Conservation (phyloP, 2,113 vertebrate genomes). For the Siniperca chuatsi region DNA sequence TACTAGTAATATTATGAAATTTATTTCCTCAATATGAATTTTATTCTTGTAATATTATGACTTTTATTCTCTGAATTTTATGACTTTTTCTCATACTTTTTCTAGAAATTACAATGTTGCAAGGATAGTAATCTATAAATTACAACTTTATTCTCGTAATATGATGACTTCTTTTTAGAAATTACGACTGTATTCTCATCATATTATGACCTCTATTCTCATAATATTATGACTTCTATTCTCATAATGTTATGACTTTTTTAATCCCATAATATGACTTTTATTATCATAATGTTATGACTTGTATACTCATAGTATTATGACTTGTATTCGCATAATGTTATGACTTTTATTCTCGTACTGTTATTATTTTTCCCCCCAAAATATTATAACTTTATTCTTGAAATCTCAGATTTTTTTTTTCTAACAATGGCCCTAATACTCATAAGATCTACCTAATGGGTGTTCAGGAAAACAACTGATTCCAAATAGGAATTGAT, state of each 20-base stretch:
- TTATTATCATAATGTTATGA: too few relatives aligned
- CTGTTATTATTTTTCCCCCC: neutral
- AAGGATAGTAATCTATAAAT: too few relatives aligned
- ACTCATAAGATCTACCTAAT: constrained; percentile 36
- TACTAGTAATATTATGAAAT: neutral
- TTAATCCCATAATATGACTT: too few relatives aligned
- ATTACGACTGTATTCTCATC: neutral
- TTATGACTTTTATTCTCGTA: constrained; percentile 15
- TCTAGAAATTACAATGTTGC: neutral
- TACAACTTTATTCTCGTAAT: too few relatives aligned
- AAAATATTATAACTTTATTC: neutral
- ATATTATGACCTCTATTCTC: neutral
- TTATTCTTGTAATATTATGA: neutral
- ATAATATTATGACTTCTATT: neutral
- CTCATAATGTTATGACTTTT: neutral
- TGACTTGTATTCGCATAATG: neutral
- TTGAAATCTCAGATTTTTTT: neutral
- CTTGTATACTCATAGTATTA: neutral
- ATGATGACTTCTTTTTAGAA: neutral
- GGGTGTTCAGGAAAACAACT: constrained; percentile 57
- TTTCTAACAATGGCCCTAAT: constrained; percentile 29
- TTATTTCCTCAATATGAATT: neutral
- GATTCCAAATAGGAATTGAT: constrained; percentile 74
- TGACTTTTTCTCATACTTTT: neutral
- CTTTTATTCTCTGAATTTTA: neutral